Evolutionary conservation across 2,888 invertebrate genomes (phyloP), one percentile per base, ranked within the genome.

Genomic region (Globia sparganii): DNA sequence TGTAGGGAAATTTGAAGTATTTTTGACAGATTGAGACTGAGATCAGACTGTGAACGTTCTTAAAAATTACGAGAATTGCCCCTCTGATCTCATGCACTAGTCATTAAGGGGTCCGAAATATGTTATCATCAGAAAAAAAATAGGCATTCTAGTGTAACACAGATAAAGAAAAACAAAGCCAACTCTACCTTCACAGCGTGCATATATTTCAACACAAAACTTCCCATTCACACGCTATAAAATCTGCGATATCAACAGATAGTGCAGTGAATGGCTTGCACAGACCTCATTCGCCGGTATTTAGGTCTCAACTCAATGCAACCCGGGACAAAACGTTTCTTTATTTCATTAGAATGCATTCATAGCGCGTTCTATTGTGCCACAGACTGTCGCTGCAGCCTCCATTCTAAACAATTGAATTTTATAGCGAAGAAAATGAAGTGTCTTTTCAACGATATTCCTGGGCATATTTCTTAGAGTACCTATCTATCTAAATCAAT

Each of bases 341-440:
- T 93, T 94, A 94, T 94, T 93, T 94, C 94, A 94, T 94, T 93
- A 94, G 92, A 94, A 93, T 91, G 92, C 91, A 92, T 93, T 93
- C 92, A 91, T 78, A 78, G 89, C 85, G 88, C 86, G 78, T 64
- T 77, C 88, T 83, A 91, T 92, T 92, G 92, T 92, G 80, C 85
- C 87, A 86, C 80, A 85, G 87, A 85, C 85, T 88, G 85, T 87
- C 88, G 78, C 79, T 80, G 84, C 87, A 88, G 86, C 89, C 89
- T 89, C 86, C 74, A 88, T 91, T 92, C 90, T 89, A 91, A 92
- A 92, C 91, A 91, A 91, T 91, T 88, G 85, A 78, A 70, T 87
- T 84, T 87, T 81, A 80, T 80, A 79, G 84, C 79, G 80, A 90
- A 86, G 88, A 90, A 88, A 87, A 86, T 87, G 71, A 87, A 82